These are phyloP conservation scores for Agriopis marginaria DNA, from an alignment of 2,888 invertebrate species.

Conservation along the genomic window DNA sequence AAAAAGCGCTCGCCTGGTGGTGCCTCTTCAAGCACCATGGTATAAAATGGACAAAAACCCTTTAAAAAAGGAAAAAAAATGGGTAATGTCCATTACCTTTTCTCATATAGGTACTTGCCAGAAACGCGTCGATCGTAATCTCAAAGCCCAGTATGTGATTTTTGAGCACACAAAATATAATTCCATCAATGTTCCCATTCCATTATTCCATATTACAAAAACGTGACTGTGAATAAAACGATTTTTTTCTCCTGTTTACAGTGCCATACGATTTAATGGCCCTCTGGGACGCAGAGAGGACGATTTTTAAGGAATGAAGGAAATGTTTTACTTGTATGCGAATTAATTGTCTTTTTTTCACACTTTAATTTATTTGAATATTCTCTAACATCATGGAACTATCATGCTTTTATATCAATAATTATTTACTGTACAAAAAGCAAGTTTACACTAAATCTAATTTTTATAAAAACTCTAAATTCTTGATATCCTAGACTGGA, in stretches of 20 bases:
- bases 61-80: no score
- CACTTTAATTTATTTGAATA: no score
- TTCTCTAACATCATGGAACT: no score
- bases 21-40: no score
- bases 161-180: slow-evolving; percentile 27
- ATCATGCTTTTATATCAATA: no score
- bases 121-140: slow-evolving; percentile 11
- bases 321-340: neutral
- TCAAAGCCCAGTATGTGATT: slow-evolving; percentile 13
- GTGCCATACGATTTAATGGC: slow-evolving; percentile 21
- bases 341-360: neutral
- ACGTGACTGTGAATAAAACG: slow-evolving; percentile 35
- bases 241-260: slow-evolving; percentile 31
- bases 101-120: neutral
- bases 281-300: slow-evolving; percentile 9
- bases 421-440: no score
- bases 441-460: no score
- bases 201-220: slow-evolving; percentile 28
- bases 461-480: no score
- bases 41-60: no score
- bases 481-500: no score
- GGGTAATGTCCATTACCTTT: no score
- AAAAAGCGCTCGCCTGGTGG: no score
- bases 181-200: slow-evolving; percentile 26
- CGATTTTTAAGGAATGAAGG: slow-evolving; percentile 10